These are phyloP conservation scores for Enteromius anoplus DNA, from an alignment of 2,797 vertebrate species.

Conservation along the genomic window DNA sequence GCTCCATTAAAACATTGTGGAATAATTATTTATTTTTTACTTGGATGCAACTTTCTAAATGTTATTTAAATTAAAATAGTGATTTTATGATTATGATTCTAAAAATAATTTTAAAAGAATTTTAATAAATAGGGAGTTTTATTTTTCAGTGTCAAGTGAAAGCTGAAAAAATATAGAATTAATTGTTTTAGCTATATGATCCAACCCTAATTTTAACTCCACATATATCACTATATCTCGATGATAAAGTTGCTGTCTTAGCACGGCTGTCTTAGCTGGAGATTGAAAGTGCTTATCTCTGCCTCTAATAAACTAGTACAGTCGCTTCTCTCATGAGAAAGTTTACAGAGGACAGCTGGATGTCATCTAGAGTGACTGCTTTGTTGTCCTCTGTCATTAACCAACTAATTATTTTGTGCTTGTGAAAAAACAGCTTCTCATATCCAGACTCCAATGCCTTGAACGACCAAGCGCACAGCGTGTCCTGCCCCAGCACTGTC, in stretches of 20 bases:
- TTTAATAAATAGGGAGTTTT: neutral
- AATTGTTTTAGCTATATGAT: conserved; percentile 22
- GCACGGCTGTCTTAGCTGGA: conserved; percentile 12
- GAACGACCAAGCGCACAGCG: neutral
- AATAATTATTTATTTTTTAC: too few relatives aligned
- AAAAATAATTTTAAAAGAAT: neutral
- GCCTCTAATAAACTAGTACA: conserved; percentile 42
- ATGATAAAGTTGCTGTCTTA: conserved; percentile 35
- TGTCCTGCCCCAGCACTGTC: conserved; percentile 13
- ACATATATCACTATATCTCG: conserved; percentile 8
- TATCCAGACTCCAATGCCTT: conserved; percentile 5
- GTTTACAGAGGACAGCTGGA: conserved; percentile 34
- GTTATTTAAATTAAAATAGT: neutral
- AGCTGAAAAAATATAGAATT: neutral
- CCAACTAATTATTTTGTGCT: conserved; percentile 20
- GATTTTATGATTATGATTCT: neutral
- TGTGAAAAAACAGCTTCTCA: conserved; percentile 17
- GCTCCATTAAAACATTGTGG: too few relatives aligned
- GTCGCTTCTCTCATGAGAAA: conserved; percentile 22
- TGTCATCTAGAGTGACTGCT: conserved; percentile 20
- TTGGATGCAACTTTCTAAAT: neutral
- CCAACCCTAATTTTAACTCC: conserved; percentile 33
- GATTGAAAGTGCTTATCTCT: conserved; percentile 28
- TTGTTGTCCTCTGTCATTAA: conserved; percentile 21
- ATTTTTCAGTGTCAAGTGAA: neutral